Percentiles rank a stretch among this genome's conserved stretches.
Evolutionary conservation across 92 coral and sea anemone genomes (phyloP).

Genomic region (Meandrina meandrites): DNA sequence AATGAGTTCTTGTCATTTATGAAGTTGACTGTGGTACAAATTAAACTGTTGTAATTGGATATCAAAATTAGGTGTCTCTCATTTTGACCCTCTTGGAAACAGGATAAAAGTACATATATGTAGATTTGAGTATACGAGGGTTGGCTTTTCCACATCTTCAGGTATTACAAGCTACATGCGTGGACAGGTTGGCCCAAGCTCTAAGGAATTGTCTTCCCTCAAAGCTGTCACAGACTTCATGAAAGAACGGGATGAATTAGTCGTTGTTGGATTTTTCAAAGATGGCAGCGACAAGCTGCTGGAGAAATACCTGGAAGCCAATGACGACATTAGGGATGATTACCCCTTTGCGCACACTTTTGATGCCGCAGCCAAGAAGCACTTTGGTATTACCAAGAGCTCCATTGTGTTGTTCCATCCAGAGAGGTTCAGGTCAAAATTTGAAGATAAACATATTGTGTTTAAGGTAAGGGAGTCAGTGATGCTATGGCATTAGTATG

Average conservation of each 20-base stretch:
- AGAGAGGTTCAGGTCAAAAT: slow-evolving; percentile 84
- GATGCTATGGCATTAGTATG: not conserved
- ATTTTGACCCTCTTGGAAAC: no score
- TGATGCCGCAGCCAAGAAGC: slow-evolving; percentile 86
- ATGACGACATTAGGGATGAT: slow-evolving; percentile 90
- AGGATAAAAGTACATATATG: no score
- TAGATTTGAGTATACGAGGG: no score
- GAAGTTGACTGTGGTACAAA: no score
- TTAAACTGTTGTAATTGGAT: no score
- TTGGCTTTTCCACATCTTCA: not conserved
- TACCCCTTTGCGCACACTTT: slow-evolving; percentile 93
- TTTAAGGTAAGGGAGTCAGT: slow-evolving; percentile 79
- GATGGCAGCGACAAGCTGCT: slow-evolving; percentile 76
- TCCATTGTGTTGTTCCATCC: slow-evolving; percentile 92
- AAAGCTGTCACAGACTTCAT: slow-evolving; percentile 88
- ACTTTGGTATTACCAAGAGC: slow-evolving; percentile 77
- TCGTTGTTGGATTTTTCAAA: slow-evolving; percentile 88
- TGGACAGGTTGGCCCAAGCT: slow-evolving; percentile 94
- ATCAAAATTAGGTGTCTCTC: no score
- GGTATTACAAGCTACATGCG: slow-evolving; percentile 88
- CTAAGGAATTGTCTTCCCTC: slow-evolving; percentile 76
- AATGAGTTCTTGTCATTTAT: no score
- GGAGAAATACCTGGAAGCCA: slow-evolving; percentile 89
- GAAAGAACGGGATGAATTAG: slow-evolving; percentile 84
- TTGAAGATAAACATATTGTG: slow-evolving; percentile 78